Evolutionary conservation across 2,888 invertebrate species (phyloP), one percentile per base, ranked within the genome.

Genomic region (Aporophyla nigra): DNA sequence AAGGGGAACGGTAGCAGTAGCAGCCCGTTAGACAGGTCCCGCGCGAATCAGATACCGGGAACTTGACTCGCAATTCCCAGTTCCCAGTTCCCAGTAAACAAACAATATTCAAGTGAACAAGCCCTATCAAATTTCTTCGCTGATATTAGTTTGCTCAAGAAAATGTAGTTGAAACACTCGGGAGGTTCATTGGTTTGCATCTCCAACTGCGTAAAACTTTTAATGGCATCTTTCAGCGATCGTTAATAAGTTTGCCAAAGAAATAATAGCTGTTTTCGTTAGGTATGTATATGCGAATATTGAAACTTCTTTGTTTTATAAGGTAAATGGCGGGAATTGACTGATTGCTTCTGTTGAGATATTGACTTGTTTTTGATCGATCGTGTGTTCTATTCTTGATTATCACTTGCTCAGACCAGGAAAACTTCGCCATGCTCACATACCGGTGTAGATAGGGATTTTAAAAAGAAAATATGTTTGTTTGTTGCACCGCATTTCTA

Each of bases 111-210:
- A 76, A 76, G 67, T 56, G 62, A 75, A 68, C 33, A 51, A 66
- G 49, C 49, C 24, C 14, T 53, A 53, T 72, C 70, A 72, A 61
- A 69, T 70, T 75, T 58, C 62, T 78, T 71, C 43, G 46, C 59
- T 46, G n/a, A 49, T 76, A 81, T 76, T 86, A 59, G 73, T 82
- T 82, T 76, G n/a, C 51, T 21, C 62, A 83, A 72, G 65, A 73
- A 67, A 74, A 74, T 63, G 24, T 72, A 73, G 63, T 71, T 73
- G 63, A 49, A 83, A 73, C 21, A 79, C 40, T 83, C 51, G 2
- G 68, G 54, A 53, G 46, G 40, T 68, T 78, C 65, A 71, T 71
- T 82, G 73, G 72, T 85, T 82, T 75, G 67, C 59, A 84, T 62
- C 51, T 69, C 19, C 51, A 24, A 76, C 53, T 71, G 43, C 56